Percentiles rank a stretch among this genome's conserved stretches.
These are phyloP conservation scores for Leptinotarsa texana DNA, from an alignment of 1,140 invertebrate species.

Conservation along the genomic window DNA sequence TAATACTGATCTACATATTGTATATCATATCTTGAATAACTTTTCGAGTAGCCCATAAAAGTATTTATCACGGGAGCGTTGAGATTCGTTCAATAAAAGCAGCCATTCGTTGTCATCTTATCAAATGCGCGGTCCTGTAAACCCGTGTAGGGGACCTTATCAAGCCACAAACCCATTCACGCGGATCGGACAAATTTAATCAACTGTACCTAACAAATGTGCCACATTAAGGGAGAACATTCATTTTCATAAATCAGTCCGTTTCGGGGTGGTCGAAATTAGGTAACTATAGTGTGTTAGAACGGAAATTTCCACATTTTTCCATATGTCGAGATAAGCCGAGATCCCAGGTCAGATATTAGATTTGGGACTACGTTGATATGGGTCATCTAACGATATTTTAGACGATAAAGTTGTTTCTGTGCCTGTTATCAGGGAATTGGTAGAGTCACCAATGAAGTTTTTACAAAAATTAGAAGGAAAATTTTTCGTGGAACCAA, in stretches of 20 bases:
- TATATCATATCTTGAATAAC: too few species aligned
- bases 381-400: too few species aligned
- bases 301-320: conserved; percentile 1
- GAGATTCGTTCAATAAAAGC: background rate
- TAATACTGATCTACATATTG: too few species aligned
- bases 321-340: background rate
- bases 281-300: background rate
- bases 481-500: too few species aligned
- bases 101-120: conserved; percentile 26
- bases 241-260: conserved; percentile 22
- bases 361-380: too few species aligned
- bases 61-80: background rate
- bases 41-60: background rate
- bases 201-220: conserved; percentile 24
- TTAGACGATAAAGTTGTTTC: too few species aligned
- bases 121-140: conserved; percentile 19
- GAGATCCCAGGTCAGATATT: background rate
- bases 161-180: conserved; percentile 18
- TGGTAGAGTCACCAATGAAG: too few species aligned
- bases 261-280: background rate
- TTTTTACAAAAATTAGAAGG: too few species aligned
- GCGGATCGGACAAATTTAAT: conserved; percentile 26
- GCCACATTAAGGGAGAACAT: conserved; percentile 19
- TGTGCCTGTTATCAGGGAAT: too few species aligned
- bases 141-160: conserved; percentile 21